Evolutionary conservation across 2,888 invertebrate genomes (phyloP).

Genomic region (Drosophila pseudotalamancana): DNA sequence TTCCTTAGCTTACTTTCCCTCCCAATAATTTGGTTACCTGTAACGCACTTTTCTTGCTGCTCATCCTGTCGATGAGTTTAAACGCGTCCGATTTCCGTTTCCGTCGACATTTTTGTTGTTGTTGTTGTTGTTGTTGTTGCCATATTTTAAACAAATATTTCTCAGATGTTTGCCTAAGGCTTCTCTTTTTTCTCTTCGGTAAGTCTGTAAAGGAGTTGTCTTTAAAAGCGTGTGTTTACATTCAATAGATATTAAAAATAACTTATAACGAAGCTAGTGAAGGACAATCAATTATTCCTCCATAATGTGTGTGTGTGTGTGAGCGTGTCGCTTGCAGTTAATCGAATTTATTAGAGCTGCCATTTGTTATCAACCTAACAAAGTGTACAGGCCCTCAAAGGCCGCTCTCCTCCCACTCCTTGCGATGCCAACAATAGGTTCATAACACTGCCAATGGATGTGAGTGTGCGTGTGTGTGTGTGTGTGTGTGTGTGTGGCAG

Average conservation of each 20-base stretch:
- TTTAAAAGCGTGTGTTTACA: neutral
- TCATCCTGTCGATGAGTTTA: slow-evolving; percentile 42
- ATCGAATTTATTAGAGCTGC: slow-evolving; percentile 74
- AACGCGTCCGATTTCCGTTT: slow-evolving; percentile 67
- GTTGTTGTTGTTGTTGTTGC: too few relatives aligned
- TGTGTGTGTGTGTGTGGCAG: slow-evolving; percentile 4
- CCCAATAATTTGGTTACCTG: slow-evolving; percentile 49
- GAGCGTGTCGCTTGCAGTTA: slow-evolving; percentile 60
- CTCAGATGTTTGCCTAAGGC: neutral
- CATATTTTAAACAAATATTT: neutral
- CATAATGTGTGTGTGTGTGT: slow-evolving; percentile 2
- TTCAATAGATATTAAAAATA: slow-evolving; percentile 5
- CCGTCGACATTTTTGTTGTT: slow-evolving; percentile 62
- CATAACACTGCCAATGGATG: slow-evolving; percentile 42
- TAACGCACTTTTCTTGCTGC: slow-evolving; percentile 19
- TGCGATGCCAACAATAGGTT: slow-evolving; percentile 48
- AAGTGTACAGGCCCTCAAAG: slow-evolving; percentile 32
- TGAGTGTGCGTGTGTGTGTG: slow-evolving; percentile 11
- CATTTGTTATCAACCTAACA: slow-evolving; percentile 61
- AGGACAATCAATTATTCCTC: slow-evolving; percentile 54
- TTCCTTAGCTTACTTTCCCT: too few relatives aligned
- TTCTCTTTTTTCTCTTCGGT: too few relatives aligned
- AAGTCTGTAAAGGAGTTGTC: neutral
- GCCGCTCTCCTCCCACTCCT: neutral
- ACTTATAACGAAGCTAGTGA: slow-evolving; percentile 45